Base-by-base conservation (phyloP, 2,888 invertebrate genomes). In the Panorpa germanica region DNA sequence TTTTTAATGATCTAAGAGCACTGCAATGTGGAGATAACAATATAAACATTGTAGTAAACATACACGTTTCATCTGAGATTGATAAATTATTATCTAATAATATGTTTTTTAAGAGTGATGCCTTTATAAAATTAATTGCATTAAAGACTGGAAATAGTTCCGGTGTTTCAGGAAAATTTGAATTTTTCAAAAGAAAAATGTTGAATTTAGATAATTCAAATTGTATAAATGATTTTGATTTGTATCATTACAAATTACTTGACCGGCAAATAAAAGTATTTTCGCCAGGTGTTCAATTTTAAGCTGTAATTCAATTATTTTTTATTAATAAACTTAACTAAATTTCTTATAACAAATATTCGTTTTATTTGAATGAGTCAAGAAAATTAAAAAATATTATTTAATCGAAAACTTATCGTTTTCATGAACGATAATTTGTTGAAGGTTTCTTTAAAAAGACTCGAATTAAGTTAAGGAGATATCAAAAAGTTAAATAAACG, bases 181-280 rank as follows among this genome's bases (percentile, higher is more conserved):
- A 57, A 36, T 56, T 54, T 43, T 47, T 53, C 28, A 41, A 41
- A 33, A 25, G 33, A 28, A 22, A 28, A 10, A 18, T 16, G 21
- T 22, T 34, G 29, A 10, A 24, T 29, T 25, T 34, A 16, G 28
- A 27, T 28, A 21, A 28, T 17, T 25, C 34, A 34, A 37, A 41
- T 15, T 34, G 27, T 23, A 24, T 32, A 11, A 30, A 35, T 9
- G 34, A 37, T 26, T 24, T 37, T 12, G 26, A 44, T 19, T 41
- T 40, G 37, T 70, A 67, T 47, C 59, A 72, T 32, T 81, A 69
- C 44, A 78, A 77, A 55, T 59, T 78, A 34, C 65, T 65, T 48
- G 78, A 80, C 48, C 65, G 71, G 45, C 75, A 75, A 43, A 66
- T 80, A 3, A 75, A 73, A 47, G 60, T 77, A 24, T 71, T 75